These are phyloP conservation scores for Danio tinwini DNA, from an alignment of 2,797 vertebrate genomes.

Conservation along the genomic window DNA sequence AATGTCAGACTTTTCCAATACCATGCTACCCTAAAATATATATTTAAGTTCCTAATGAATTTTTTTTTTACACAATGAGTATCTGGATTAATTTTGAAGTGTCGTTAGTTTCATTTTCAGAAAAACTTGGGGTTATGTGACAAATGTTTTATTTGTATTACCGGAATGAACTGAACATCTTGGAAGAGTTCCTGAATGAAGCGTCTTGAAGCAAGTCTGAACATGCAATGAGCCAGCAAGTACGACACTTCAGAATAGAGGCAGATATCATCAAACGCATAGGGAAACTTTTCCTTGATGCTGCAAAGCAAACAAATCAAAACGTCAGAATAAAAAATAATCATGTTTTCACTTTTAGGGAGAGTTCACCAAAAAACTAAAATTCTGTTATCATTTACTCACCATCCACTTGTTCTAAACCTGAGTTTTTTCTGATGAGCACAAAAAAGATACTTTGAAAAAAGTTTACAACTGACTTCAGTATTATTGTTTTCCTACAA, in stretches of 20 bases:
- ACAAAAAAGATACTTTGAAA: too few relatives aligned
- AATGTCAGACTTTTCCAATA: too few relatives aligned
- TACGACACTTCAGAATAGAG: constrained; percentile 98
- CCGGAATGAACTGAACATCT: constrained; percentile 96
- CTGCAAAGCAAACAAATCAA: constrained; percentile 67
- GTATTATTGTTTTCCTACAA: too few relatives aligned
- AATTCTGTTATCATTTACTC: too few relatives aligned
- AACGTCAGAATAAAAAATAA: background rate
- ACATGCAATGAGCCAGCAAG: constrained; percentile 93
- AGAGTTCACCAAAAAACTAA: too few relatives aligned
- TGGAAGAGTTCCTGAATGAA: constrained; percentile 99
- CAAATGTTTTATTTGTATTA: constrained; percentile 65
- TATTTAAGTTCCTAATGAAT: constrained; percentile 8
- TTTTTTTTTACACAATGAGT: background rate
- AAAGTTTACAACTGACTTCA: too few relatives aligned
- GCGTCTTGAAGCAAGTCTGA: constrained; percentile 92
- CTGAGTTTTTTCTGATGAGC: too few relatives aligned
- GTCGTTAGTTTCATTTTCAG: background rate
- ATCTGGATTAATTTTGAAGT: background rate
- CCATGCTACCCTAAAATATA: background rate
- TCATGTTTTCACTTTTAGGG: background rate
- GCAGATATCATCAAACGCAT: constrained; percentile 98
- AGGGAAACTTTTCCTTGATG: constrained; percentile 98
- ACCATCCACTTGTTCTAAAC: too few relatives aligned
- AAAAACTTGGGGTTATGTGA: background rate